phyloP scores from a whole-genome alignment of 2,888 invertebrate species.

The Carcina quercana region DNA sequence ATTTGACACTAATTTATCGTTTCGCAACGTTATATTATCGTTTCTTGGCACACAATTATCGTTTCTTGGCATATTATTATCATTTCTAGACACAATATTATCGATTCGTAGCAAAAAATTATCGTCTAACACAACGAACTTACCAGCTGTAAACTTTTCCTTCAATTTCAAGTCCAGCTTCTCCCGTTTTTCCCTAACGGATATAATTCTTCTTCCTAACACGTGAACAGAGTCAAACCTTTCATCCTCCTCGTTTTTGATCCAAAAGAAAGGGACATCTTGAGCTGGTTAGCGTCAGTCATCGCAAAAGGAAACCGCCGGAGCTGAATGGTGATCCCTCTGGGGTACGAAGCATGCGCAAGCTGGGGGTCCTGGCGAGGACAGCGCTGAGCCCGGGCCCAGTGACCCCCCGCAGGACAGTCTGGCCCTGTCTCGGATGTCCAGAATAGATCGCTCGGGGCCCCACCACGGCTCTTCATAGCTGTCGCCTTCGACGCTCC shows the following conservation, averaged over 20 bases:
- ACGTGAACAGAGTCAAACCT: constrained; percentile 4
- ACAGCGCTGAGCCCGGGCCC: constrained; percentile 56
- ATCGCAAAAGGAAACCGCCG: constrained; percentile 76
- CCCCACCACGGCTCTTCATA: constrained; percentile 40
- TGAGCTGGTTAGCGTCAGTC: constrained; percentile 54
- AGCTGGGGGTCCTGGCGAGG: constrained; percentile 58
- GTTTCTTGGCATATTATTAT: too few species aligned
- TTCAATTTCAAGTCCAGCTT: neutral
- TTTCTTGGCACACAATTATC: too few species aligned
- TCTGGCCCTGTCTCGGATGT: constrained; percentile 55
- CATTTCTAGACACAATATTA: too few species aligned
- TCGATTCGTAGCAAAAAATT: too few species aligned
- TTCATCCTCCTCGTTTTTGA: constrained; percentile 16
- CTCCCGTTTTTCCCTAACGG: neutral
- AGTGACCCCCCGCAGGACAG: constrained; percentile 56
- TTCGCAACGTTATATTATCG: too few species aligned
- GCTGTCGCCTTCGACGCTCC: constrained; percentile 23
- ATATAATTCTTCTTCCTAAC: constrained; percentile 12
- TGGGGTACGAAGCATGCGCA: constrained; percentile 62
- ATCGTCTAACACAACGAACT: too few species aligned
- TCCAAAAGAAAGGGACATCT: constrained; percentile 26
- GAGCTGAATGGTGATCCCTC: constrained; percentile 73
- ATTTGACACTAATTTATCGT: too few species aligned
- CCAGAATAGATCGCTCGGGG: constrained; percentile 39
- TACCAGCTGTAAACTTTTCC: too few species aligned